These are phyloP conservation scores for Laspeyria flexula DNA, from an alignment of 2,888 invertebrate genomes.

Conservation along the genomic window DNA sequence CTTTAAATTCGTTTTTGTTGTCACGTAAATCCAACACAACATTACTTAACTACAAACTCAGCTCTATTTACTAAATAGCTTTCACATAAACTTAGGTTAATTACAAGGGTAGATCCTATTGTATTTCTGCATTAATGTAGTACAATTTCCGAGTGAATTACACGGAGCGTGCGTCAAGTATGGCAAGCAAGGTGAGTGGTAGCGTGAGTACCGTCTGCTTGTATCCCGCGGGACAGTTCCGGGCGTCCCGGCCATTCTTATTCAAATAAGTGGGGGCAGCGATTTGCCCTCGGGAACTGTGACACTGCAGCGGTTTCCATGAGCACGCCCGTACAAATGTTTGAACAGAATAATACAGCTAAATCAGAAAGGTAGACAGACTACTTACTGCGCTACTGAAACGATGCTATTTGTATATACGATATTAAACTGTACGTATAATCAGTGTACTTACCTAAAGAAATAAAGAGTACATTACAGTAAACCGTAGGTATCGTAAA, in stretches of 20 bases:
- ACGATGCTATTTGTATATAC: neutral
- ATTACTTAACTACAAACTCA: neutral
- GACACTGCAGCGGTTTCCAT: slow-evolving; percentile 48
- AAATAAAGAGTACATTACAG: too few species aligned
- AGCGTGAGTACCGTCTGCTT: slow-evolving; percentile 45
- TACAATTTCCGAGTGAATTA: slow-evolving; percentile 54
- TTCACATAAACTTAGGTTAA: slow-evolving; percentile 14
- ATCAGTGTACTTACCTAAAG: too few species aligned
- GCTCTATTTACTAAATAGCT: slow-evolving; percentile 3
- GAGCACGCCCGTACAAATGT: slow-evolving; percentile 30
- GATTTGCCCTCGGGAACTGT: slow-evolving; percentile 67
- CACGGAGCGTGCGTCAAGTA: slow-evolving; percentile 56
- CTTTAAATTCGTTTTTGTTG: too few species aligned
- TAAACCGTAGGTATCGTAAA: too few species aligned
- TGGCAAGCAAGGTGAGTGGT: slow-evolving; percentile 54
- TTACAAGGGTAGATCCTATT: slow-evolving; percentile 15
- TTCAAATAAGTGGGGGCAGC: slow-evolving; percentile 78
- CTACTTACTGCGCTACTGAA: neutral
- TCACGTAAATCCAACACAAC: neutral
- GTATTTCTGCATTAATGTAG: slow-evolving; percentile 41
- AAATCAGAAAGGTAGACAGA: slow-evolving; percentile 9
- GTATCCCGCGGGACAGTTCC: slow-evolving; percentile 53
- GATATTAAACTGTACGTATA: too few species aligned
- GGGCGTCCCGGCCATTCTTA: slow-evolving; percentile 70
- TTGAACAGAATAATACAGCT: slow-evolving; percentile 37